Base-by-base conservation (phyloP, 2,797 vertebrate species). In the Scolopax rusticola region DNA sequence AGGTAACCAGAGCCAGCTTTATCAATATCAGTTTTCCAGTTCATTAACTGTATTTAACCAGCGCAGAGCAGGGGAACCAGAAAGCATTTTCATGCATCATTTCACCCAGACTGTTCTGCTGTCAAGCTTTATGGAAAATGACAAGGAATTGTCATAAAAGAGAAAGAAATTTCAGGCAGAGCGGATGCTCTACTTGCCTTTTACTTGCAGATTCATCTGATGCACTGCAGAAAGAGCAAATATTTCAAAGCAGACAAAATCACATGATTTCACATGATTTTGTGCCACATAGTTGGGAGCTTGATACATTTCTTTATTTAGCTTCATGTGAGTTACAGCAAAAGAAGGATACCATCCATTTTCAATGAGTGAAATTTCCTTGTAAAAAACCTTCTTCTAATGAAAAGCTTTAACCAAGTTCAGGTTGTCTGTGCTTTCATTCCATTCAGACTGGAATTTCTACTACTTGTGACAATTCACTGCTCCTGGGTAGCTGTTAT, bases 41-140 rank as follows among this genome's bases (percentile, higher is more conserved):
- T 97, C 91, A 94, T 95, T 97, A 95, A 82, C 59, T 95, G 88
- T 84, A 90, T 92, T 97, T 97, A 96, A 90, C 83, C 40, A 90
- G 38, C 16, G 17, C 17, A 69, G 84, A 57, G 20, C 63, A 69
- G 5, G 10, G 16, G 4, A n/a, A 71, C 4, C 4, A 65, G 40
- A 81, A 51, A 73, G 24, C 2, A 0, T 69, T 93, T 96, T 73
- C 80, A 92, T 21, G 47, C 69, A 82, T 70, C 2, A 4, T 36
- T 93, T 92, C 71, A 85, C 60, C 43, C 63, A 93, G 38, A 65
- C 17, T 77, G 27, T 51, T 74, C 50, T 92, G 56, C 56, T 93
- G 81, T 87, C 78, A 93, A 95, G 64, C 63, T 77, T 74, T 87
- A 53, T 92, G 67, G 50, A 95, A 97, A 97, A 97, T 78, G 28